Evolutionary conservation across 2,888 invertebrate genomes (phyloP).

Genomic region (Sarcophaga subvicina): DNA sequence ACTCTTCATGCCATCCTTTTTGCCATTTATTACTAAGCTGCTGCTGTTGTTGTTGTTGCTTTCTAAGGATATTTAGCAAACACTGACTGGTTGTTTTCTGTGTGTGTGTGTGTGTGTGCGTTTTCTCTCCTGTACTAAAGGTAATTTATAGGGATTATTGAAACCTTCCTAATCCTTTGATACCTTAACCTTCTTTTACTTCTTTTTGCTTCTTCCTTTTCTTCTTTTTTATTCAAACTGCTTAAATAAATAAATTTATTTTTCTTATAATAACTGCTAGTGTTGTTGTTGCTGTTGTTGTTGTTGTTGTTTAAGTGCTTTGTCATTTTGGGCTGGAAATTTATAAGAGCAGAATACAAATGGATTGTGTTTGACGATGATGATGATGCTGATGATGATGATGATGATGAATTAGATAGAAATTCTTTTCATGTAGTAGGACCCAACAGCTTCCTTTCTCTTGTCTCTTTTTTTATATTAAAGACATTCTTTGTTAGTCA

Average conservation of each 20-base stretch:
- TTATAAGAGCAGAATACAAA: slow-evolving; percentile 62
- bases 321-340: slow-evolving; percentile 59
- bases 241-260: slow-evolving; percentile 38
- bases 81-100: not conserved
- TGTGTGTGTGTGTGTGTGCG: not conserved
- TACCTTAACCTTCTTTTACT: slow-evolving; percentile 63
- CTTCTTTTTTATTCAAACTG: slow-evolving; percentile 5
- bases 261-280: not conserved
- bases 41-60: not conserved
- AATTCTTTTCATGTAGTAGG: slow-evolving; percentile 21
- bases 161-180: slow-evolving; percentile 64
- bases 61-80: not conserved
- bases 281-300: slow-evolving; percentile 8
- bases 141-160: slow-evolving; percentile 67
- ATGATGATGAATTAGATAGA: slow-evolving; percentile 58
- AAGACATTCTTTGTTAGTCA: not conserved
- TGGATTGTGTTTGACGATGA: slow-evolving; percentile 34
- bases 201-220: not conserved
- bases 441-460: slow-evolving; percentile 10
- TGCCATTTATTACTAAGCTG: not conserved
- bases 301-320: slow-evolving; percentile 17
- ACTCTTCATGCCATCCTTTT: not conserved
- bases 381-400: slow-evolving; percentile 40
- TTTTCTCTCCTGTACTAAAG: slow-evolving; percentile 38
- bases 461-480: not conserved